Percentiles rank a stretch among this genome's conserved stretches.
Evolutionary conservation across 1,140 invertebrate species (phyloP).

Genomic region (Trypoxylus dichotomus): DNA sequence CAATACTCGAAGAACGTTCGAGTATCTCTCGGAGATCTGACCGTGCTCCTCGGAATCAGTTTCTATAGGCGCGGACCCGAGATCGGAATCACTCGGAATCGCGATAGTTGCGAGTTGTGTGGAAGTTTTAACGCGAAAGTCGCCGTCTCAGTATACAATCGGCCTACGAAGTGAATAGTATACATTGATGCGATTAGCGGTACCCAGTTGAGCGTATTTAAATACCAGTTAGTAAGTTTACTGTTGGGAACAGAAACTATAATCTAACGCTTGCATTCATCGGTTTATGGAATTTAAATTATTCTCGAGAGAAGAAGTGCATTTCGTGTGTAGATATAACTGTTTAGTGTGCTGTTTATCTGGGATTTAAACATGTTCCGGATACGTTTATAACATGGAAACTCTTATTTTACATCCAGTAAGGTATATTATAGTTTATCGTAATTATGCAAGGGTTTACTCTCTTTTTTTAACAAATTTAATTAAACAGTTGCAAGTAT

Average conservation of each 20-base stretch:
- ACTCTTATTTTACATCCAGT: slow-evolving; percentile 10
- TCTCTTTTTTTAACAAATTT: too few species aligned
- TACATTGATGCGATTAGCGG: not conserved
- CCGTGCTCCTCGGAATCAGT: not conserved
- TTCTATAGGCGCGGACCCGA: not conserved
- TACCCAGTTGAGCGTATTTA: slow-evolving; percentile 5
- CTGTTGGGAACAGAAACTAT: slow-evolving; percentile 1
- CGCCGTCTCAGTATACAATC: not conserved
- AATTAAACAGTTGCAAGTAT: too few species aligned
- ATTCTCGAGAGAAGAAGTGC: not conserved
- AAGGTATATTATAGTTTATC: not conserved
- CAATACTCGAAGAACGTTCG: slow-evolving; percentile 11
- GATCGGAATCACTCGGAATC: not conserved
- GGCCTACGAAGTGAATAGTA: not conserved
- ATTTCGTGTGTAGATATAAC: slow-evolving; percentile 8
- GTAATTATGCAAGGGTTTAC: too few species aligned
- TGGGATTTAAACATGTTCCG: not conserved
- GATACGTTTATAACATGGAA: not conserved
- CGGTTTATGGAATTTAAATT: not conserved
- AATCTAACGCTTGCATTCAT: not conserved
- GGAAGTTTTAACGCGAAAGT: not conserved
- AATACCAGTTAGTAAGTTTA: not conserved
- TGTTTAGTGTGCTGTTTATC: not conserved
- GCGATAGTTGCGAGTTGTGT: not conserved
- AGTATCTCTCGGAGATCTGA: not conserved